Base-by-base conservation (phyloP, 2,888 invertebrate species). In the Byasa hedistus region DNA sequence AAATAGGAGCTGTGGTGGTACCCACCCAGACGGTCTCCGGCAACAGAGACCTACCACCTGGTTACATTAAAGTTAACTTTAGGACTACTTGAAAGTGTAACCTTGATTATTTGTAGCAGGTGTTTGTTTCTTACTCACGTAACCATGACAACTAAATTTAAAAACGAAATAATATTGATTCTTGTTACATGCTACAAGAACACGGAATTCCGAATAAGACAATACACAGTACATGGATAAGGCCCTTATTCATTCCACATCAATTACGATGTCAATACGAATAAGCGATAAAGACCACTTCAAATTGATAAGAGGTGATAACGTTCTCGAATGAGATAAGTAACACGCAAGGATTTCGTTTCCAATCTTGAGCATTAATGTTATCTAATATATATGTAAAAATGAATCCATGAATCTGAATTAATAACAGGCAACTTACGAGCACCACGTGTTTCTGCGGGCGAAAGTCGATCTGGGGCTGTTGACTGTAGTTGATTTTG, bases 361-460 rank as follows among this genome's bases (percentile, higher is more conserved):
- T 39, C 23, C 24, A 12, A 58, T 19, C 48, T 55, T 68, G 52
- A 36, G 57, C 60, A 61, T 57, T 19, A 61, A 56, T 61, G 69
- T 61, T 68, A 69, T 66, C 48, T 65, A 71, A 65, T 66, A 69
- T 65, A 48, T 36, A 22, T 65, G 48, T 51, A 27, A 57, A 23
- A 64, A 60, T 60, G 55, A 48, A 17, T 39, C 59, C 36, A 21
- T 19, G 39, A 58, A 57, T 24, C 32, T 23, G 24, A 52, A 57
- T 57, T 24, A 64, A 55, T 48, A 64, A n/a, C 21, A 72, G 57
- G 24, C 22, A 76, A 89, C 91, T 91, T 86, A 92, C 92, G 92
- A 86, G 84, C 92, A 91, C 92, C 92, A 92, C 75, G 92, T 92
- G 83, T 92, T 92, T 73, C 92, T 84, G 75, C 92, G 90, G 66